Percentiles rank a stretch among this genome's conserved stretches.
Conservation (phyloP, 2,888 invertebrate genomes). For the Cheiracanthium punctorium region DNA sequence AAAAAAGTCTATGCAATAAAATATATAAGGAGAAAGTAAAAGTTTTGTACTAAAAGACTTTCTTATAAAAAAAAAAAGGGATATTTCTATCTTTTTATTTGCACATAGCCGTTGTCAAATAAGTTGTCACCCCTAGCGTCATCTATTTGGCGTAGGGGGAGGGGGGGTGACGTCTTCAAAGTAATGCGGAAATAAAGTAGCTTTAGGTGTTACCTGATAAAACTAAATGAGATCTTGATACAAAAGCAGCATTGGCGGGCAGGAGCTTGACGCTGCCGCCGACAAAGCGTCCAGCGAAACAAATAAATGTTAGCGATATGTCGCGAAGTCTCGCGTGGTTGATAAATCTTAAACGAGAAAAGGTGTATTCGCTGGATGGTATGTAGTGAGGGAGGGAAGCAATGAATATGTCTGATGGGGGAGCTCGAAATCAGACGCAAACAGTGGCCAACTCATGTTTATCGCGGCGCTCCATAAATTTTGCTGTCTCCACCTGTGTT, state of each 20-base stretch:
- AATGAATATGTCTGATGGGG: slow-evolving; percentile 18
- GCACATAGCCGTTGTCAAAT: slow-evolving; percentile 24
- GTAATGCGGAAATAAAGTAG: slow-evolving; percentile 40
- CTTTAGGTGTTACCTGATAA: slow-evolving; percentile 56
- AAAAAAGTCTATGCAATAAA: too few relatives aligned
- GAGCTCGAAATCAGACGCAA: slow-evolving; percentile 37
- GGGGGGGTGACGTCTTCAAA: not conserved
- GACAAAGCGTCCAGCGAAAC: slow-evolving; percentile 43
- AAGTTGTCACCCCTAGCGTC: slow-evolving; percentile 32
- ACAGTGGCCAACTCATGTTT: slow-evolving; percentile 67
- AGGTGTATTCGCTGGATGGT: slow-evolving; percentile 13
- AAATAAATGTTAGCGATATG: slow-evolving; percentile 44
- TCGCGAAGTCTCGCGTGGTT: slow-evolving; percentile 32
- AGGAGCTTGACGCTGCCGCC: slow-evolving; percentile 16
- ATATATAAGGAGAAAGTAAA: too few relatives aligned
- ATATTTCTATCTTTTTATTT: not conserved
- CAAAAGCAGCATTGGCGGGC: slow-evolving; percentile 35
- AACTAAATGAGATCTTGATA: slow-evolving; percentile 39
- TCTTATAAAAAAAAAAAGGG: too few relatives aligned
- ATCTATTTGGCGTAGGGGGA: slow-evolving; percentile 19
- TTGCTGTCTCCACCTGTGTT: slow-evolving; percentile 45
- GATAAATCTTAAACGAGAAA: slow-evolving; percentile 47
- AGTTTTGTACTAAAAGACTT: too few relatives aligned
- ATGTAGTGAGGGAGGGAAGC: slow-evolving; percentile 8
- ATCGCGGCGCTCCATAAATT: slow-evolving; percentile 63